Evolutionary conservation across 2,797 vertebrate genomes (phyloP).

Genomic region (Poeciliopsis presidionis): DNA sequence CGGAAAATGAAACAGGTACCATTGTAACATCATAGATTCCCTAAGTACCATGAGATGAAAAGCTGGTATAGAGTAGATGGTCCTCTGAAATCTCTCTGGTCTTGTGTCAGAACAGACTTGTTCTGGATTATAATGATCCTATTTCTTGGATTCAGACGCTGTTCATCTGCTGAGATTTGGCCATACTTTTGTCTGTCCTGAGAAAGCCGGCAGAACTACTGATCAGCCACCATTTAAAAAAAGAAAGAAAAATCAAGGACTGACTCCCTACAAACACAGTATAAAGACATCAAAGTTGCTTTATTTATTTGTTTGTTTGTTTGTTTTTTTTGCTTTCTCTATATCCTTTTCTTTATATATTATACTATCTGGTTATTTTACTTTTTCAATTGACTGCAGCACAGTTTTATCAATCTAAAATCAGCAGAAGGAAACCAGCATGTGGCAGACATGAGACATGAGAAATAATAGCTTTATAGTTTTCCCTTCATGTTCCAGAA

Average conservation of each 20-base stretch:
- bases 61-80: not conserved
- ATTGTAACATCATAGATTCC: not conserved
- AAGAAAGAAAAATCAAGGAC: not conserved
- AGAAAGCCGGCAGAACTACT: not conserved
- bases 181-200: not conserved
- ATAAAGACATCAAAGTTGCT: not conserved
- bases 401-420: not conserved
- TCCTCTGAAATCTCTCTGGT: not conserved
- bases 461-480: slow-evolving; percentile 1
- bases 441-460: not conserved
- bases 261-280: not conserved
- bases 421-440: not conserved
- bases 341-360: not conserved
- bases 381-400: not conserved
- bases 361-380: not conserved
- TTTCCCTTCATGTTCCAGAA: not conserved
- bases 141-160: not conserved
- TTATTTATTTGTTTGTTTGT: too few relatives aligned
- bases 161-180: not conserved
- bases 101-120: not conserved
- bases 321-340: not conserved
- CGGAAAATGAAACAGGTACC: not conserved
- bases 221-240: not conserved
- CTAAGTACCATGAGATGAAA: not conserved
- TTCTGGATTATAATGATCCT: not conserved